These are phyloP conservation scores for Periophthalmodon schlosseri DNA, from an alignment of 2,113 vertebrate species.

Conservation along the genomic window DNA sequence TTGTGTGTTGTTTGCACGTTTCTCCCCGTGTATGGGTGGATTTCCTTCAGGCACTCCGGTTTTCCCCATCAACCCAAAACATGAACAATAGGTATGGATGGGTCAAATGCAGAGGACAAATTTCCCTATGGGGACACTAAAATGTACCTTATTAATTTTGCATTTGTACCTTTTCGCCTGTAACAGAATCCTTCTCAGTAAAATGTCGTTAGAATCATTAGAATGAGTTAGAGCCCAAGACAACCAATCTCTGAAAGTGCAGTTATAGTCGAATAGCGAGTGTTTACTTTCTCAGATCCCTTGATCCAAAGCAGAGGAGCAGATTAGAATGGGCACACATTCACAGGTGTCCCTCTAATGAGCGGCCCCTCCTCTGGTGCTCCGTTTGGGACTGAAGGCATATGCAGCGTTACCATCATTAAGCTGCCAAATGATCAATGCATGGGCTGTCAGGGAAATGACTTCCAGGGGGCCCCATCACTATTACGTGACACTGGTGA, in stretches of 20 bases:
- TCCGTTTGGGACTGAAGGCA: constrained; percentile 29
- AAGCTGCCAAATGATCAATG: constrained; percentile 53
- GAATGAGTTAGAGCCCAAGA: neutral
- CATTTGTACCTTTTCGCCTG: neutral
- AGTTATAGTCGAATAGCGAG: neutral
- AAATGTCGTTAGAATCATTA: too few relatives aligned
- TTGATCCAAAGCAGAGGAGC: neutral
- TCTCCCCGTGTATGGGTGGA: too few relatives aligned
- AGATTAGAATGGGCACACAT: neutral
- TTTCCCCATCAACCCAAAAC: too few relatives aligned
- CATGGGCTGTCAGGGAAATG: constrained; percentile 35
- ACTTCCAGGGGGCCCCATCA: constrained; percentile 31
- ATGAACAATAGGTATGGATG: too few relatives aligned
- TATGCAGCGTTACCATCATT: constrained; percentile 39
- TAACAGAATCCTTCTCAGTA: too few relatives aligned
- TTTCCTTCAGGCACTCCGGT: too few relatives aligned
- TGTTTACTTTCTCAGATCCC: neutral
- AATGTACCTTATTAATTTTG: neutral
- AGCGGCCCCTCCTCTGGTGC: constrained; percentile 17
- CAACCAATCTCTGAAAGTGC: neutral
- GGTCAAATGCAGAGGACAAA: too few relatives aligned
- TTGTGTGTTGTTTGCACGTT: too few relatives aligned
- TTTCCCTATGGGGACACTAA: too few relatives aligned
- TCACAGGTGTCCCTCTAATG: constrained; percentile 37
- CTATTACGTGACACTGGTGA: constrained; percentile 29